A percentile compares a stretch with the other conserved stretches of the same genome.
Evolutionary conservation across 1,140 invertebrate species (phyloP).

Genomic region (Leucophenga varia): DNA sequence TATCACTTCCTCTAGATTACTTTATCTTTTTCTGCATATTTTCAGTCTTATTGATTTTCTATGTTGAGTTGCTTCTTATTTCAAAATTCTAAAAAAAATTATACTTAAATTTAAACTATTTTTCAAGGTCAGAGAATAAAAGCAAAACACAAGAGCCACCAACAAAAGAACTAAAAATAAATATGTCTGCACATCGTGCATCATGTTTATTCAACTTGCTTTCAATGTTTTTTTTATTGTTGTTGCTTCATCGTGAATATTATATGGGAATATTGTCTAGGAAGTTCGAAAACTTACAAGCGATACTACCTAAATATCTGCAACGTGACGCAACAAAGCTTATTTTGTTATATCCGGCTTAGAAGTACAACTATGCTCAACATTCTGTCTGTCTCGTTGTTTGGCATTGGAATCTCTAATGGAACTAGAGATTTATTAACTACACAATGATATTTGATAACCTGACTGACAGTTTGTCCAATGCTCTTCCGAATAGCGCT

Average conservation of each 20-base stretch:
- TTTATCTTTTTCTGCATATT: too few species aligned
- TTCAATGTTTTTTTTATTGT: neutral
- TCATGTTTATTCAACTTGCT: slow-evolving; percentile 6
- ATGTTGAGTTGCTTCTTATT: too few species aligned
- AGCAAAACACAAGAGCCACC: neutral
- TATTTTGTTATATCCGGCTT: too few species aligned
- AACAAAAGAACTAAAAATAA: slow-evolving; percentile 10
- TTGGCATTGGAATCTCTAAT: slow-evolving; percentile 27
- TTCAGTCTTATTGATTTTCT: slow-evolving; percentile 9
- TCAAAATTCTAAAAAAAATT: too few species aligned
- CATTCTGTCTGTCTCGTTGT: slow-evolving; percentile 33
- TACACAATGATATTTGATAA: slow-evolving; percentile 45
- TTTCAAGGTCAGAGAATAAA: slow-evolving; percentile 21
- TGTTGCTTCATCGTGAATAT: too few species aligned
- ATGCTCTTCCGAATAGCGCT: neutral
- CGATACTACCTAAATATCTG: too few species aligned
- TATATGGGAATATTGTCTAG: too few species aligned
- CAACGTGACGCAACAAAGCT: too few species aligned
- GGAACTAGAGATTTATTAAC: slow-evolving; percentile 43
- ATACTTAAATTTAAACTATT: too few species aligned
- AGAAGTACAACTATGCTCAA: neutral
- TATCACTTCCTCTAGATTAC: too few species aligned
- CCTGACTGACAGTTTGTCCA: slow-evolving; percentile 39
- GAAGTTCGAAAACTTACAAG: too few species aligned
- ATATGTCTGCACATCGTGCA: slow-evolving; percentile 19